Evolutionary conservation across 2,888 invertebrate genomes (phyloP).

Genomic region (Stenolophus ochropezus): DNA sequence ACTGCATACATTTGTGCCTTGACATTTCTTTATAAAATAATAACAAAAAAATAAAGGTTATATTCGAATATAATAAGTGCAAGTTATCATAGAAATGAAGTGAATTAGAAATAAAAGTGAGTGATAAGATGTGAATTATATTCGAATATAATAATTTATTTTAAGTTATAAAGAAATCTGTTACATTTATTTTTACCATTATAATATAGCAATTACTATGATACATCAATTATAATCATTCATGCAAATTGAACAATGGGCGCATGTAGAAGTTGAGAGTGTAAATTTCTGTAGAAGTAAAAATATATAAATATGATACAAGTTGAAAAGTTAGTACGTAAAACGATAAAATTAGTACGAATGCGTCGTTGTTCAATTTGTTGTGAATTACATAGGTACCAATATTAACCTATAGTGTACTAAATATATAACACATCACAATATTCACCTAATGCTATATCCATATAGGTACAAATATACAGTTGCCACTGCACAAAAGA

Average conservation of each 20-base stretch:
- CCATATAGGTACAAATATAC: constrained; percentile 75
- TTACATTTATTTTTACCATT: constrained; percentile 61
- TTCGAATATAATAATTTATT: constrained; percentile 61
- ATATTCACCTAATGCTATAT: constrained; percentile 73
- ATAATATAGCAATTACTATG: constrained; percentile 60
- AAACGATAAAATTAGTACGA: constrained; percentile 7
- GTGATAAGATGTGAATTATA: constrained; percentile 38
- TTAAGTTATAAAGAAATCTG: constrained; percentile 61
- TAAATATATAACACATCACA: constrained; percentile 75
- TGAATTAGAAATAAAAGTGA: not conserved
- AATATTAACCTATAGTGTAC: constrained; percentile 65
- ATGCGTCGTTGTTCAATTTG: constrained; percentile 48
- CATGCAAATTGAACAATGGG: constrained; percentile 53
- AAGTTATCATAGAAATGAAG: not conserved
- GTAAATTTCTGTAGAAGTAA: constrained; percentile 29
- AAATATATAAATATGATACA: constrained; percentile 42
- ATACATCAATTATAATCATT: constrained; percentile 58
- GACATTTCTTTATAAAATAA: not conserved
- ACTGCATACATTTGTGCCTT: not conserved
- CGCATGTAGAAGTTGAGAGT: constrained; percentile 12
- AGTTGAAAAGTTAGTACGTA: constrained; percentile 39
- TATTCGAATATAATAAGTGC: not conserved
- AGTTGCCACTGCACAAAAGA: constrained; percentile 66
- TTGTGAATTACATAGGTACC: constrained; percentile 55
- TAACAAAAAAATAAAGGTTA: not conserved